Base-by-base conservation (phyloP, 2,888 invertebrate genomes). In the Boloria selene region DNA sequence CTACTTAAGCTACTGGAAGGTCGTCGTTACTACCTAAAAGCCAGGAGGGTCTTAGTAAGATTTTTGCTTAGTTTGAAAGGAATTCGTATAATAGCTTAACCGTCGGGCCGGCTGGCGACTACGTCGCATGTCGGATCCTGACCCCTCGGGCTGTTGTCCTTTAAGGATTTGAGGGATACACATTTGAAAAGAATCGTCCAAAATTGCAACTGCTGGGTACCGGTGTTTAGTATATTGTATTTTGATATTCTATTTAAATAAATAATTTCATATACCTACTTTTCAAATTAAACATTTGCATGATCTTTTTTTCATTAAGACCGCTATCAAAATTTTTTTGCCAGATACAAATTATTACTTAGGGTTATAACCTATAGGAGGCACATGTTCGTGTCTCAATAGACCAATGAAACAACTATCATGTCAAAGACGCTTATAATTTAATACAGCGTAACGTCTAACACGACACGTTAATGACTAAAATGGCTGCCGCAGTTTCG, bases 1-100 rank as follows among this genome's bases (percentile, higher is more conserved):
- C 68, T 52, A 61, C 63, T 82, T 82, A 84, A 76, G 87, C 88
- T 88, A 87, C 88, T 83, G 88, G 79, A 83, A 82, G 80, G 80
- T 78, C 79, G 56, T 47, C 47, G 66, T 65, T 68, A 67, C 70
- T 70, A 68, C 62, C 64, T 62, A 55, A 66, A 70, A 54, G 60
- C 64, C 56, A 47, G 51, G 59, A 18, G 47, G 53, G 45, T 53
- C 16, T 56, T 58, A 60, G 63, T 50, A 62, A 61, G 13, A 51
- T 61, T 26, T 65, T 61, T 50, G 38, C 31, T 55, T 56, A 38
- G n/a, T 61, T 51, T 18, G 51, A 38, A 38, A 44, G 31, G 55
- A n/a, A 16, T 56, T 61, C 26, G 42, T 54, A 26, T 55, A 47
- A 59, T 45, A 52, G 17, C 38, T 44, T 49, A 59, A 31, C 47